These are phyloP conservation scores for Synergus umbraculus DNA, from an alignment of 2,888 invertebrate species.

Conservation along the genomic window DNA sequence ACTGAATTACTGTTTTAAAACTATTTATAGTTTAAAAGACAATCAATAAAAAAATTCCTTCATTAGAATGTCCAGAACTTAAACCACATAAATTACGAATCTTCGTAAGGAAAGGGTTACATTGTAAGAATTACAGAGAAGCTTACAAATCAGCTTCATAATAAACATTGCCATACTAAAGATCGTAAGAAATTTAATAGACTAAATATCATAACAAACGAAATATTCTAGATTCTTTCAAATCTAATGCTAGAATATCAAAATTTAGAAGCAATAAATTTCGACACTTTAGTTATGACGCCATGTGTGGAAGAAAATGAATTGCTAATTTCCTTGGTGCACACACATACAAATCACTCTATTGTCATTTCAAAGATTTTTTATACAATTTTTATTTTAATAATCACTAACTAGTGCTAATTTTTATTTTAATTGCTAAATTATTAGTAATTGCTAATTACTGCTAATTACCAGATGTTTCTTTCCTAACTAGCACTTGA, in stretches of 20 bases:
- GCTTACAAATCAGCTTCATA: neutral
- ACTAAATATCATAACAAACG: slow-evolving; percentile 8
- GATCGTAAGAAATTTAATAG: neutral
- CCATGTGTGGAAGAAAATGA: slow-evolving; percentile 21
- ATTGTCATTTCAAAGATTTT: neutral
- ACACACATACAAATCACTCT: neutral
- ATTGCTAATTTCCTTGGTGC: neutral
- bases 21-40: no score
- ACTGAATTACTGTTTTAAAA: no score
- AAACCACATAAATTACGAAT: neutral
- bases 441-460: neutral
- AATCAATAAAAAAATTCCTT: no score
- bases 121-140: slow-evolving; percentile 22
- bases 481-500: slow-evolving; percentile 15
- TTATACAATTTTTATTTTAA: neutral
- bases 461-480: neutral
- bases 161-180: slow-evolving; percentile 3
- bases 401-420: neutral
- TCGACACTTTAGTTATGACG: slow-evolving; percentile 14
- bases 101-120: slow-evolving; percentile 35
- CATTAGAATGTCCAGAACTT: no score
- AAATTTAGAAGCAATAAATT: neutral
- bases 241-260: neutral
- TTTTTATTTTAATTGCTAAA: neutral
- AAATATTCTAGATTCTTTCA: neutral